Evolutionary conservation across 35 echinoderm and acorn worm genomes (phyloP).

Genomic region (Apostichopus californicus): DNA sequence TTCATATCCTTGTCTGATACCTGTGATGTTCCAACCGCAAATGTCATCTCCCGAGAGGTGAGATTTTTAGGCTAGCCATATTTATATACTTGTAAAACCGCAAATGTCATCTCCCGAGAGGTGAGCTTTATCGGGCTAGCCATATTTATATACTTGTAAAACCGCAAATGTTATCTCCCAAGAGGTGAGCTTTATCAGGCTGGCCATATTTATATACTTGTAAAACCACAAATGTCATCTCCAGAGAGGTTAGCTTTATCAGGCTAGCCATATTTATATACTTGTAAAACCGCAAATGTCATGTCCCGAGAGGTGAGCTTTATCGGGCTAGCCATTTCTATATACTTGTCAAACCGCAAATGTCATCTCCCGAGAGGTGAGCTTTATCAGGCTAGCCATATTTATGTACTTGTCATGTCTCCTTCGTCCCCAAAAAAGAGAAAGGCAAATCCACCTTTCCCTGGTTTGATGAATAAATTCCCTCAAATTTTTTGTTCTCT

Average conservation of each 20-base stretch:
- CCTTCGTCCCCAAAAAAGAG: too few relatives aligned
- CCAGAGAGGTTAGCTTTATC: constrained; percentile 74
- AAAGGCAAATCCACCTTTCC: too few relatives aligned
- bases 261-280: background rate
- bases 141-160: background rate
- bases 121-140: too few relatives aligned
- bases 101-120: too few relatives aligned
- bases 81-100: too few relatives aligned
- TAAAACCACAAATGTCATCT: constrained; percentile 85
- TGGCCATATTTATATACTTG: background rate
- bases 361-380: constrained; percentile 93
- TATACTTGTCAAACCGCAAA: constrained; percentile 60
- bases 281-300: background rate
- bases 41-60: constrained; percentile 94
- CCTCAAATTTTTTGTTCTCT: too few relatives aligned
- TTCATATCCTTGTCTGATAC: constrained; percentile 87
- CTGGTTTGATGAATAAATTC: too few relatives aligned
- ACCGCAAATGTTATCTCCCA: background rate
- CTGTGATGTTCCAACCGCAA: constrained; percentile 93
- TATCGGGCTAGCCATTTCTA: background rate
- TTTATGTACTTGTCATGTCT: background rate
- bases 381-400: background rate
- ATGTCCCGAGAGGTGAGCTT: background rate
- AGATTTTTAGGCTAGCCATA: background rate
- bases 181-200: background rate